Evolutionary conservation across 2,113 vertebrate species (phyloP), one percentile per base, ranked within the genome.

Genomic region (Ascaphus truei): DNA sequence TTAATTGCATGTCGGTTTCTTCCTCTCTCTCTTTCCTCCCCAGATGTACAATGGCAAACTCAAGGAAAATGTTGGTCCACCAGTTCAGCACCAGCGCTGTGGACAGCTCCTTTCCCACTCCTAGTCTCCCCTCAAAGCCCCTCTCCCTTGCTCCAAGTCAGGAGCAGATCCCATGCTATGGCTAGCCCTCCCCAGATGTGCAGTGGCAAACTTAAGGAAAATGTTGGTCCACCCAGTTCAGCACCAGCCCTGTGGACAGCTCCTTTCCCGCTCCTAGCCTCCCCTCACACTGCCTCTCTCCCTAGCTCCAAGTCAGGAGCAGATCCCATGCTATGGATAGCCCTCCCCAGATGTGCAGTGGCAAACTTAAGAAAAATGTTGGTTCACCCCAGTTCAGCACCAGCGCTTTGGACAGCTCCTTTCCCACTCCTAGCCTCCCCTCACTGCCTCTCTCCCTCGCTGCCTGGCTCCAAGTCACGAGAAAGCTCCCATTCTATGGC

Each of bases 381-480:
- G 37, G 13, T 5, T 4, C 6, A 41, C 8, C n/a, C n/a, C 7
- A 4, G 81, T 59, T 62, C 65, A 55, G 48, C 52, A 45, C 58
- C 25, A 7, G 5, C 23, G 13, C 48, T 4, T 7, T 31, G 34
- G 62, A 47, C 43, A 47, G 43, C 47, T 30, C 77, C 76, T 74
- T n/a, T 72, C 29, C 25, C 26, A n/a, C 33, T 30, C 67, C 68
- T 71, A 64, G 52, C 73, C 71, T 65, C 71, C 5, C 37, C 74
- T 73, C 53, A 76, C 74, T 16, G 59, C 64, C 74, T 66, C 63
- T 68, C 76, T 69, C 68, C 37, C 76, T 52, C 27, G 16, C 77
- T 74, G n/a, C 36, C 36, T 13, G 3, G 36, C 36, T 39, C 5
- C 1, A 2, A 13, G 36, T 39, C 3, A 39, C n/a, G 11, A 5